A percentile compares a stretch with the other conserved stretches of the same genome.
Evolutionary conservation across 2,797 vertebrate species (phyloP).

Genomic region (Serranus cabrilla): DNA sequence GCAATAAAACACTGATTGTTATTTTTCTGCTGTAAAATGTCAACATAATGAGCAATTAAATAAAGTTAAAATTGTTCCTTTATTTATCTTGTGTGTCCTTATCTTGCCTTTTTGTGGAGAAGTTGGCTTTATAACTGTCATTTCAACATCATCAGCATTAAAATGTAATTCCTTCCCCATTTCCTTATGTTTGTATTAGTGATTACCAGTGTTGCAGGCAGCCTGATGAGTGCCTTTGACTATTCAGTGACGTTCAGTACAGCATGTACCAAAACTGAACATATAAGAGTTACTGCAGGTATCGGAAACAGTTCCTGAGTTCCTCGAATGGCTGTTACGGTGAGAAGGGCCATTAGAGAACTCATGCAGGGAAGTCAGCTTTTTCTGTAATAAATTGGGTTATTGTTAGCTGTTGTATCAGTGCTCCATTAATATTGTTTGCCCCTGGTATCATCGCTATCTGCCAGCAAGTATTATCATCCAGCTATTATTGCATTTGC

Average conservation of each 20-base stretch:
- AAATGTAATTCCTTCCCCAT: neutral
- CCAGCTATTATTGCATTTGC: conserved; percentile 72
- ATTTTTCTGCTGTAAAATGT: neutral
- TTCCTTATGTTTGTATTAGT: conserved; percentile 2
- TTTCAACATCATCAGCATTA: conserved; percentile 4
- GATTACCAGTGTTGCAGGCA: conserved; percentile 4
- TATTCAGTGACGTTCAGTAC: neutral
- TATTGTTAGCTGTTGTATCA: conserved; percentile 58
- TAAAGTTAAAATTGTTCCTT: neutral
- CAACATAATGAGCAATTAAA: conserved; percentile 1
- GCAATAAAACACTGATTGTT: neutral
- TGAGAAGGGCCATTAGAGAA: conserved; percentile 34
- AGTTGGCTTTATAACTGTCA: neutral
- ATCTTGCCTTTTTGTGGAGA: neutral
- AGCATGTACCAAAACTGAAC: conserved; percentile 9
- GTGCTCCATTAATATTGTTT: conserved; percentile 61
- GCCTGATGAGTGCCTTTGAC: conserved; percentile 9
- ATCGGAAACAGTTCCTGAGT: conserved; percentile 13
- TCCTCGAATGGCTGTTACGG: conserved; percentile 17
- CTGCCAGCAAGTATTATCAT: conserved; percentile 66
- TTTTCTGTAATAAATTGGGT: conserved; percentile 57
- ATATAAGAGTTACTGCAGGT: conserved; percentile 6
- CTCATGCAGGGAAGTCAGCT: conserved; percentile 27
- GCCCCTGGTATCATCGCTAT: conserved; percentile 51
- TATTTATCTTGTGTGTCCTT: neutral